These are phyloP conservation scores for Acholoe squamosa DNA, from an alignment of 2,888 invertebrate genomes.

Conservation along the genomic window DNA sequence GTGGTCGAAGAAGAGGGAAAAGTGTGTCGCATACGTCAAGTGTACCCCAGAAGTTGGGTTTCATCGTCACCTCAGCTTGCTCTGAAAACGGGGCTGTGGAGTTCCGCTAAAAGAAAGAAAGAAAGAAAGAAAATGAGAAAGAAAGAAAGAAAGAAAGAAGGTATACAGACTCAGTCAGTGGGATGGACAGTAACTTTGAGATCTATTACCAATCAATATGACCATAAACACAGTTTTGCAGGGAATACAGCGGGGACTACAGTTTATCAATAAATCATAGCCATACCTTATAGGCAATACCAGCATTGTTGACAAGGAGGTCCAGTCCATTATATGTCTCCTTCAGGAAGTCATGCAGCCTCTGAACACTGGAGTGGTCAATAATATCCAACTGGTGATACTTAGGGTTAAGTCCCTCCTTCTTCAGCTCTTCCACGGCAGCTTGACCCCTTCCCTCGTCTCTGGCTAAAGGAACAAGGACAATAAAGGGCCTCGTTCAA, in stretches of 20 bases:
- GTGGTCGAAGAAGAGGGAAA: constrained; percentile 88
- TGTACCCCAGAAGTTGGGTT: constrained; percentile 89
- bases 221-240: no score
- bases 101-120: constrained; percentile 62
- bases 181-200: no score
- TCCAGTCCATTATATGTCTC: constrained; percentile 78
- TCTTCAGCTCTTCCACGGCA: constrained; percentile 73
- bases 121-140: no score
- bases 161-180: no score
- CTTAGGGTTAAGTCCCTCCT: constrained; percentile 83
- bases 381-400: constrained; percentile 90
- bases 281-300: constrained; percentile 65
- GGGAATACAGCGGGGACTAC: no score
- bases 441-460: constrained; percentile 73
- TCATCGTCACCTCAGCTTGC: constrained; percentile 89
- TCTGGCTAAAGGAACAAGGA: constrained; percentile 70
- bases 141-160: no score
- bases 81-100: constrained; percentile 86
- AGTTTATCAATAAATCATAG: no score
- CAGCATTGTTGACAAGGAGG: constrained; percentile 81
- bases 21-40: constrained; percentile 87
- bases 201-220: no score
- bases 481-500: no score
- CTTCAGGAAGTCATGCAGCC: constrained; percentile 72
- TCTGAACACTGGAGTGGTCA: constrained; percentile 80